phyloP scores from a whole-genome alignment of 1,140 invertebrate genomes.

The Caenorhabditis latens region DNA sequence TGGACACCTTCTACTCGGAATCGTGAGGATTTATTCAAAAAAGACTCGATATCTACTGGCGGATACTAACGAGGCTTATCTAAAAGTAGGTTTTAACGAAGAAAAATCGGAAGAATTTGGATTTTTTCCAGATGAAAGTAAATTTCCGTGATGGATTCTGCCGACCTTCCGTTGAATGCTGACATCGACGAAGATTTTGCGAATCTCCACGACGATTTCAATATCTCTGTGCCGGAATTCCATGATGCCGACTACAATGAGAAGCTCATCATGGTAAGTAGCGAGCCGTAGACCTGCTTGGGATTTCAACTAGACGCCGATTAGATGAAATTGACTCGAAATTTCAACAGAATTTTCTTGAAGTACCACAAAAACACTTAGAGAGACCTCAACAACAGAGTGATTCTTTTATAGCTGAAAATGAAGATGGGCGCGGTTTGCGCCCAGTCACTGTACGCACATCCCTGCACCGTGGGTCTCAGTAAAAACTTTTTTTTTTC shows the following conservation, averaged over 20 bases:
- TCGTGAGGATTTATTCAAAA: slow-evolving; percentile 96
- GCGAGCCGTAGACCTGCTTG: not conserved
- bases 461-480: too few species aligned
- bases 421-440: too few species aligned
- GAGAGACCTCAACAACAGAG: too few species aligned
- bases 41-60: slow-evolving; percentile 98
- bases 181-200: not conserved
- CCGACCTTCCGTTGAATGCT: slow-evolving; percentile 18
- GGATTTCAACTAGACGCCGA: too few species aligned
- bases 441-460: too few species aligned
- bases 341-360: too few species aligned
- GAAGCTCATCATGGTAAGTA: slow-evolving; percentile 7
- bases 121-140: slow-evolving; percentile 39
- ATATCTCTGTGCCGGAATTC: slow-evolving; percentile 93
- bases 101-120: too few species aligned
- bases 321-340: too few species aligned
- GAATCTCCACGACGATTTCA: slow-evolving; percentile 83
- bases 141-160: slow-evolving; percentile 34
- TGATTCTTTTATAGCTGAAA: not conserved
- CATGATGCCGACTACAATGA: slow-evolving; percentile 82
- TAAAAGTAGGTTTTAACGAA: slow-evolving; percentile 84
- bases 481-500: too few species aligned
- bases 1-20: slow-evolving; percentile 95
- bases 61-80: slow-evolving; percentile 99
- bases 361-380: too few species aligned